Conservation (phyloP, 2,113 vertebrate species). For the Lichenostomus cassidix region DNA sequence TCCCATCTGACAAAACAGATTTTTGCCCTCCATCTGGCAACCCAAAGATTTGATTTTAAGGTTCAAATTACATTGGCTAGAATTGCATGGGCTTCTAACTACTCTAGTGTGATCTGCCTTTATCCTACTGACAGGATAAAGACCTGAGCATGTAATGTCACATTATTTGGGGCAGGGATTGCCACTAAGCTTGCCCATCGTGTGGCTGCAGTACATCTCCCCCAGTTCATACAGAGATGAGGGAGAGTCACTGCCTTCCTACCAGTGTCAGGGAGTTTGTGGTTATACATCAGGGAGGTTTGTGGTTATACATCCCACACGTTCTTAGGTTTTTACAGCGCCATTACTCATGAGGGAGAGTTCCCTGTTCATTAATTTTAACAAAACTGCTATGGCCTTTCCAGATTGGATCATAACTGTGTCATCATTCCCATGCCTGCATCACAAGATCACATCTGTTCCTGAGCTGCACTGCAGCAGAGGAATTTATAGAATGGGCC, state of each 20-base stretch:
- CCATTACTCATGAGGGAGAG: background rate
- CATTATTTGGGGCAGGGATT: background rate
- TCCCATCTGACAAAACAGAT: constrained; percentile 3
- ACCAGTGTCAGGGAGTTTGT: background rate
- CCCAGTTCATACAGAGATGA: background rate
- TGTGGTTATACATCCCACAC: background rate
- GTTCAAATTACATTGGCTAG: background rate
- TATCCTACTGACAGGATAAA: background rate
- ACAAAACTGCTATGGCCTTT: background rate
- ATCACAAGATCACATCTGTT: background rate
- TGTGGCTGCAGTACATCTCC: background rate
- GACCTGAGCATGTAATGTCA: background rate
- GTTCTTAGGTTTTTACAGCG: background rate
- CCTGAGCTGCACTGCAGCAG: background rate
- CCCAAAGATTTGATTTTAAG: background rate
- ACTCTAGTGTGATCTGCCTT: background rate
- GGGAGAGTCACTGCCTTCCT: background rate
- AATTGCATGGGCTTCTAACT: background rate
- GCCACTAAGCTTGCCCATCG: background rate
- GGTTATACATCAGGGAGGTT: background rate
- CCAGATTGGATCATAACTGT: background rate
- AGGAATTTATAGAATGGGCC: background rate
- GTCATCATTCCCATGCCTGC: background rate
- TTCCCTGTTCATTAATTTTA: background rate
- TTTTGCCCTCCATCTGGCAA: constrained; percentile 18